A percentile compares a stretch with the other conserved stretches of the same genome.
These are phyloP conservation scores for Marmota flaviventris DNA, from an alignment of 2,113 vertebrate species.

Conservation along the genomic window DNA sequence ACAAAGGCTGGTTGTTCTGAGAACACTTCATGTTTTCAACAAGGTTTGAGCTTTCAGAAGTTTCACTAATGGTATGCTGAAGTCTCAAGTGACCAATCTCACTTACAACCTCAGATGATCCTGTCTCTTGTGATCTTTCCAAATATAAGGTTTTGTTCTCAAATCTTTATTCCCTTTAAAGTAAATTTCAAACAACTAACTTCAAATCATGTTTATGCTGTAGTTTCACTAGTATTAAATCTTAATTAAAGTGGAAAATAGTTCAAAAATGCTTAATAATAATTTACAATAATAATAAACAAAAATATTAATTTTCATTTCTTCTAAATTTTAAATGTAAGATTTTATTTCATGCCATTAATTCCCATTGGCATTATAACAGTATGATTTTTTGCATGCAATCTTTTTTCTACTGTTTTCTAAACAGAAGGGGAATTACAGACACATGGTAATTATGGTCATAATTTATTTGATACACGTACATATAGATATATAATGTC, in stretches of 20 bases:
- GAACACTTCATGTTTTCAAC: conserved; percentile 55
- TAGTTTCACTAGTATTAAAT: not conserved
- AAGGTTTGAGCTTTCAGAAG: not conserved
- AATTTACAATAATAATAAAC: not conserved
- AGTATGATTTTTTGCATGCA: not conserved
- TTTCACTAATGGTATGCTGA: conserved; percentile 13
- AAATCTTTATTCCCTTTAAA: conserved; percentile 62
- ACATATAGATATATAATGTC: not conserved
- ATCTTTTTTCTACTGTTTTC: not conserved
- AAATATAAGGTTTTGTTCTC: conserved; percentile 64
- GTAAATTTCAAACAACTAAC: conserved; percentile 57
- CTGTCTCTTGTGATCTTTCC: conserved; percentile 57
- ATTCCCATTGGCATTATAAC: not conserved
- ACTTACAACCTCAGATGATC: conserved; percentile 25
- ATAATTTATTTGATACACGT: not conserved
- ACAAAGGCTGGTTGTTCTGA: not conserved
- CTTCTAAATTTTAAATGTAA: not conserved
- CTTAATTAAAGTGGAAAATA: not conserved
- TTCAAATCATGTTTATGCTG: not conserved
- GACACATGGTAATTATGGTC: not conserved
- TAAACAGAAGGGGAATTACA: not conserved
- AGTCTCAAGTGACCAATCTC: conserved; percentile 51
- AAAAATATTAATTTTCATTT: not conserved
- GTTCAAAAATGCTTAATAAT: not conserved
- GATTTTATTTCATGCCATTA: not conserved